These are phyloP conservation scores for Megaustenia siamemsis DNA, from an alignment of 2,888 invertebrate genomes.

Conservation along the genomic window DNA sequence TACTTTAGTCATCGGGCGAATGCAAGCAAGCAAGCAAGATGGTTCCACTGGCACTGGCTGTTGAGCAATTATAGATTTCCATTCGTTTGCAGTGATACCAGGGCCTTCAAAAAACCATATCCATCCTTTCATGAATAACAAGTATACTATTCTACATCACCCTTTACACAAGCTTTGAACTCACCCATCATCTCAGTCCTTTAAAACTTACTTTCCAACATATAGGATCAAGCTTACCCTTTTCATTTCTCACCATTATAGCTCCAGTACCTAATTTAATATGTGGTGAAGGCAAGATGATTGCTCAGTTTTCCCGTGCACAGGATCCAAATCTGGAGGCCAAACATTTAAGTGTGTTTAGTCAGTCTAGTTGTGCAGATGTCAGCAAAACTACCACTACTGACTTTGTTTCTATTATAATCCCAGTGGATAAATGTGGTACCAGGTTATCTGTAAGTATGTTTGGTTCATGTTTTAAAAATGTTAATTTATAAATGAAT, in stretches of 20 bases:
- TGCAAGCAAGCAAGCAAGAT: too few relatives aligned
- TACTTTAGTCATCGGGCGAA: too few relatives aligned
- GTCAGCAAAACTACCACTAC: slow-evolving; percentile 34
- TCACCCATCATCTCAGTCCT: too few relatives aligned
- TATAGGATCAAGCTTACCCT: neutral
- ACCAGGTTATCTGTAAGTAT: slow-evolving; percentile 66
- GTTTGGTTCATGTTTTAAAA: neutral
- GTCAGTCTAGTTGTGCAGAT: slow-evolving; percentile 55
- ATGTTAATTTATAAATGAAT: too few relatives aligned
- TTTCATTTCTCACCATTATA: slow-evolving; percentile 51
- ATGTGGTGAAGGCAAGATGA: slow-evolving; percentile 68
- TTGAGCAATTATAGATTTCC: too few relatives aligned
- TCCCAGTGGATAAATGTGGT: slow-evolving; percentile 73
- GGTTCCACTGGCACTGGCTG: too few relatives aligned
- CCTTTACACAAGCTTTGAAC: too few relatives aligned
- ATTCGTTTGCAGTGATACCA: too few relatives aligned
- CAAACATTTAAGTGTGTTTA: slow-evolving; percentile 65
- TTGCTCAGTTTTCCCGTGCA: slow-evolving; percentile 67
- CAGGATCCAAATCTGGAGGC: slow-evolving; percentile 67
- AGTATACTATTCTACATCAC: too few relatives aligned
- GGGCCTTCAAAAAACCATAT: too few relatives aligned
- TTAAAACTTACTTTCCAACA: too few relatives aligned
- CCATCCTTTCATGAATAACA: too few relatives aligned
- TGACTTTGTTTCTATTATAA: slow-evolving; percentile 61
- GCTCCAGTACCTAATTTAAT: slow-evolving; percentile 67